These are phyloP conservation scores for Emys orbicularis DNA, from an alignment of 2,797 vertebrate species.

Conservation along the genomic window DNA sequence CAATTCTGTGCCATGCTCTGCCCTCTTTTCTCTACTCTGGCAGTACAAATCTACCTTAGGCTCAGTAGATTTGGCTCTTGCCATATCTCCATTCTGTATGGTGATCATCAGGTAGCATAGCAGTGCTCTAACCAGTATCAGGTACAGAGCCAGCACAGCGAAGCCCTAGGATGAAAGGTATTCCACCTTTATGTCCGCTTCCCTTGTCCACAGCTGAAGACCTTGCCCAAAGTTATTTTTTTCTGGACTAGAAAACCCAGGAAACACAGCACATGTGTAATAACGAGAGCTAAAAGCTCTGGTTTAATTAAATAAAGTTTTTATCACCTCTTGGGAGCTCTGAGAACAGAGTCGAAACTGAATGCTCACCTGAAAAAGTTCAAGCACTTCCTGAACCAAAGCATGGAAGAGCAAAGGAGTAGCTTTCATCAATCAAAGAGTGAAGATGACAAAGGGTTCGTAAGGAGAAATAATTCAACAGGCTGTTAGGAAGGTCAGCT, in stretches of 20 bases:
- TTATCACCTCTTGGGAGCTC: neutral
- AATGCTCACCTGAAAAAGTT: neutral
- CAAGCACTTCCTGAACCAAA: conserved; percentile 3
- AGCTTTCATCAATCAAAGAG: conserved; percentile 61
- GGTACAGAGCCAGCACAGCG: neutral
- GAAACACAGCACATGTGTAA: conserved; percentile 44
- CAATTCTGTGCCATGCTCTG: neutral
- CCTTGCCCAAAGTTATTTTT: conserved; percentile 40
- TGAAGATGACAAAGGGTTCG: conserved; percentile 61
- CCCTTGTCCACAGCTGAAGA: conserved; percentile 39
- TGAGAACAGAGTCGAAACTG: neutral
- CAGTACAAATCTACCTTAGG: neutral
- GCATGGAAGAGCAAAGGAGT: conserved; percentile 59
- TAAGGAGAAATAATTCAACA: neutral
- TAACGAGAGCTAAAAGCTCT: neutral
- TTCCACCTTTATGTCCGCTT: neutral
- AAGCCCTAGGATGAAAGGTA: conserved; percentile 34
- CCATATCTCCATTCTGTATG: neutral
- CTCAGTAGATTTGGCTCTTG: neutral
- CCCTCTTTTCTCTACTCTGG: neutral
- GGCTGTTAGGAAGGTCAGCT: neutral
- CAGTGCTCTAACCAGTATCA: conserved; percentile 7
- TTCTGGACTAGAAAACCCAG: conserved; percentile 62
- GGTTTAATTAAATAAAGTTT: neutral
- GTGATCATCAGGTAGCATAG: neutral